Evolutionary conservation across 1,140 invertebrate genomes (phyloP).

Genomic region (Drosophila baimaii): DNA sequence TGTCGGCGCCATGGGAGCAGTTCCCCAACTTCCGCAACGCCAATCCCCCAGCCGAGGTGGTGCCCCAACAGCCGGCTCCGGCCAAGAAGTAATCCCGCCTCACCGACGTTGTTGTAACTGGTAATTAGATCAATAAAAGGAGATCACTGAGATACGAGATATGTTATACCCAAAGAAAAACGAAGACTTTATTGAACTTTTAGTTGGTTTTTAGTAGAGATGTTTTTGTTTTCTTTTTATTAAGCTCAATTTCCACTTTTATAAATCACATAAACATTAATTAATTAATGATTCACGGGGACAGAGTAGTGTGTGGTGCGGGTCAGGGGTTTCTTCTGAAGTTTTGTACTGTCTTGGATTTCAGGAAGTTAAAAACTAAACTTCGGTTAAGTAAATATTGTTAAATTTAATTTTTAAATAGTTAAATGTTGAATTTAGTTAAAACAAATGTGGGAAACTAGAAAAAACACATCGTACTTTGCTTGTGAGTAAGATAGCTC

Average conservation of each 20-base stretch:
- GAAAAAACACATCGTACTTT: too few relatives aligned
- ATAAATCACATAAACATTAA: constrained; percentile 20
- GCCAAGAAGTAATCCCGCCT: constrained; percentile 60
- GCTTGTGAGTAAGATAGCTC: too few relatives aligned
- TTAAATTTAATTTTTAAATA: too few relatives aligned
- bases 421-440: too few relatives aligned
- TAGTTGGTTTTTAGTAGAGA: constrained; percentile 19
- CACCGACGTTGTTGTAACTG: constrained; percentile 54
- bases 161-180: constrained; percentile 49
- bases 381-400: too few relatives aligned
- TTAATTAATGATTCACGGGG: constrained; percentile 8
- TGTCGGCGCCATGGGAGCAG: constrained; percentile 98
- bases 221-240: not conserved
- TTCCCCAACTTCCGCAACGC: constrained; percentile 93
- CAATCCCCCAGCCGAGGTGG: constrained; percentile 81
- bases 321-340: not conserved
- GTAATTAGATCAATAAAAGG: constrained; percentile 74
- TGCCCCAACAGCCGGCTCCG: constrained; percentile 46
- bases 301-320: not conserved
- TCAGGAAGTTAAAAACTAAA: not conserved
- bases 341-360: constrained; percentile 17
- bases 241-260: constrained; percentile 19
- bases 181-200: constrained; percentile 38
- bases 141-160: constrained; percentile 43
- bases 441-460: too few relatives aligned